Evolutionary conservation across 2,888 invertebrate species (phyloP).

Genomic region (Oscheius sp.): DNA sequence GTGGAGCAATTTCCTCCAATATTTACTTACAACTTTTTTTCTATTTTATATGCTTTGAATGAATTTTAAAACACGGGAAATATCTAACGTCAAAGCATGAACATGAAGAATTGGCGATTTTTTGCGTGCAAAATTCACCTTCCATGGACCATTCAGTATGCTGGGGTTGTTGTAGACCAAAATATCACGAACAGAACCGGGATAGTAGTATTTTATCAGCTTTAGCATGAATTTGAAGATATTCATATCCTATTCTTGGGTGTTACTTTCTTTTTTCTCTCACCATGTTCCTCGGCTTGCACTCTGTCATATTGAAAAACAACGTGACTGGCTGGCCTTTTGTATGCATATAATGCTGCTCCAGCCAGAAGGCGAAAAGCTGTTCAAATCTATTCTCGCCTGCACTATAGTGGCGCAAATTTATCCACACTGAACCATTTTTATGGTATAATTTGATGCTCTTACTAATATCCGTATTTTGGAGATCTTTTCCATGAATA

Average conservation of each 20-base stretch:
- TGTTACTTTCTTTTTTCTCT: not conserved
- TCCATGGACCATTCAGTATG: slow-evolving; percentile 63
- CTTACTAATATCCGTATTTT: slow-evolving; percentile 37
- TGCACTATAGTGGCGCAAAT: slow-evolving; percentile 52
- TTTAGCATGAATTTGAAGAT: slow-evolving; percentile 64
- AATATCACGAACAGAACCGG: slow-evolving; percentile 52
- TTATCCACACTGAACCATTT: slow-evolving; percentile 63
- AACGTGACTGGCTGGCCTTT: slow-evolving; percentile 55
- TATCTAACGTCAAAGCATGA: no score
- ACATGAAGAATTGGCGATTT: no score
- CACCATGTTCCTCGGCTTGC: slow-evolving; percentile 62
- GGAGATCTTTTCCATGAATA: slow-evolving; percentile 57
- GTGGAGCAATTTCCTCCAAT: no score
- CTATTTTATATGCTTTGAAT: no score
- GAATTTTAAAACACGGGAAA: no score
- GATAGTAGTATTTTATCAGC: slow-evolving; percentile 64
- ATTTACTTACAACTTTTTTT: no score
- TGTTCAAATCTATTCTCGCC: slow-evolving; percentile 52
- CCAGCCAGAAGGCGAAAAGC: slow-evolving; percentile 66
- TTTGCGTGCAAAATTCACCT: slow-evolving; percentile 33
- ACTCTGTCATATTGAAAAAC: slow-evolving; percentile 60
- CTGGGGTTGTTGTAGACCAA: slow-evolving; percentile 60
- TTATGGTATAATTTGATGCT: no score
- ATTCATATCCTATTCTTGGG: slow-evolving; percentile 55
- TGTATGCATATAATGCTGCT: slow-evolving; percentile 59